Evolutionary conservation across 2,888 invertebrate species (phyloP).

Genomic region (Tinea pellionella): DNA sequence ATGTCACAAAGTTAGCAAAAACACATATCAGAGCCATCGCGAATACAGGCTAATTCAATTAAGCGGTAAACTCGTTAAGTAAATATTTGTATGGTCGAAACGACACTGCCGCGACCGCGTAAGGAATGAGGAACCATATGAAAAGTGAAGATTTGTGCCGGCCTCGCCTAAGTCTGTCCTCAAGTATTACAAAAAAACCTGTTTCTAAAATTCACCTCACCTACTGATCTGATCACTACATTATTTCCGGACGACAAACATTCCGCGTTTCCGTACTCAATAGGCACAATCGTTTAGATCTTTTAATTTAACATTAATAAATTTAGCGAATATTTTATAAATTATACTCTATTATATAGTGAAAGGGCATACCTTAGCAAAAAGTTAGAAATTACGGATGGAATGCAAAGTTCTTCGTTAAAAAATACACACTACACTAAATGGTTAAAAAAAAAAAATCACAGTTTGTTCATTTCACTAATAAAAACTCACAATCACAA

Average conservation of each 20-base stretch:
- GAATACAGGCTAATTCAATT: not conserved
- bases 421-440: slow-evolving; percentile 30
- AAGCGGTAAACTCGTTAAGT: not conserved
- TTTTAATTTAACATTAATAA: not conserved
- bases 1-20: not conserved
- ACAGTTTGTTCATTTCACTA: slow-evolving; percentile 47
- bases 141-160: slow-evolving; percentile 34
- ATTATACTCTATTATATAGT: slow-evolving; percentile 24
- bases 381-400: slow-evolving; percentile 30
- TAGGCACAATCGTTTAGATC: not conserved
- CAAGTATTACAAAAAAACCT: slow-evolving; percentile 36
- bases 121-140: slow-evolving; percentile 12
- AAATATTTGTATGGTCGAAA: slow-evolving; percentile 2
- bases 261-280: not conserved
- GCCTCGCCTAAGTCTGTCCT: slow-evolving; percentile 19
- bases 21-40: not conserved
- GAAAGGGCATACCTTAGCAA: slow-evolving; percentile 64
- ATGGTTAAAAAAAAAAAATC: slow-evolving; percentile 39
- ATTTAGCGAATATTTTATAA: not conserved
- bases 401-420: slow-evolving; percentile 16
- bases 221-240: slow-evolving; percentile 38
- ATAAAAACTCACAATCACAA: slow-evolving; percentile 39
- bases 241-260: slow-evolving; percentile 31
- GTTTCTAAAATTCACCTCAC: slow-evolving; percentile 54
- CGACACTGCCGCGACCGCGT: not conserved